phyloP scores from a whole-genome alignment of 2,888 invertebrate genomes.

The Liodrosophila aerea region DNA sequence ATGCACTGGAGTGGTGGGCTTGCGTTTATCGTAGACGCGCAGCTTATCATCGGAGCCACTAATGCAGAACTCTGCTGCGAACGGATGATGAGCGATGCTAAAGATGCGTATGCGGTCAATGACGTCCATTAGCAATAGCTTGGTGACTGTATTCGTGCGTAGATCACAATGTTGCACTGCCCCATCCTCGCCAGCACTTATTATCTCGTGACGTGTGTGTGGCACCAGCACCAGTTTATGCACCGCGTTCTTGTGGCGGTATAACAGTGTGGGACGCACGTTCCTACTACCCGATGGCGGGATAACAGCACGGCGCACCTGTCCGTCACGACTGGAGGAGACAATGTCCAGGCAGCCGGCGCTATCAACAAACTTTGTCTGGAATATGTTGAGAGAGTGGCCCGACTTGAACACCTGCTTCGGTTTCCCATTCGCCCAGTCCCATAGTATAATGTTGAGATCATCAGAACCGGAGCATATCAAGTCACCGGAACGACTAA shows the following conservation, averaged over 20 bases:
- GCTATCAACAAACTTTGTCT: constrained; percentile 92
- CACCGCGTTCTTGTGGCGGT: constrained; percentile 89
- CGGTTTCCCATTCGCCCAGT: constrained; percentile 90
- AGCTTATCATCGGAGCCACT: constrained; percentile 92
- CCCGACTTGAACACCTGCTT: constrained; percentile 89
- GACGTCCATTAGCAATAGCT: constrained; percentile 79
- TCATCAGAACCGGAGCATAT: constrained; percentile 97
- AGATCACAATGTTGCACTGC: constrained; percentile 91
- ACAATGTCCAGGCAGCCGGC: constrained; percentile 90
- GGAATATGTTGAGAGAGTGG: constrained; percentile 94
- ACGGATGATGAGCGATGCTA: constrained; percentile 93
- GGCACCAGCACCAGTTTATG: constrained; percentile 92
- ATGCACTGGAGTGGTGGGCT: constrained; percentile 83
- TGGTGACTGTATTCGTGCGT: constrained; percentile 83
- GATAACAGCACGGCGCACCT: constrained; percentile 87
- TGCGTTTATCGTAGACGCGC: constrained; percentile 89
- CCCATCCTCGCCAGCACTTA: constrained; percentile 95
- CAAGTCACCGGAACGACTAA: constrained; percentile 88
- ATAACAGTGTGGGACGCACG: constrained; percentile 83
- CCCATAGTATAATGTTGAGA: constrained; percentile 92
- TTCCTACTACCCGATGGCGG: constrained; percentile 84
- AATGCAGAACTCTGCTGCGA: constrained; percentile 90
- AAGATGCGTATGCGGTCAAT: constrained; percentile 89
- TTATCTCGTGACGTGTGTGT: constrained; percentile 89
- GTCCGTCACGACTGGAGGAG: constrained; percentile 94